Percentiles rank a stretch among this genome's conserved stretches.
These are phyloP conservation scores for Siniperca knerii DNA, from an alignment of 2,113 vertebrate genomes.

Conservation along the genomic window DNA sequence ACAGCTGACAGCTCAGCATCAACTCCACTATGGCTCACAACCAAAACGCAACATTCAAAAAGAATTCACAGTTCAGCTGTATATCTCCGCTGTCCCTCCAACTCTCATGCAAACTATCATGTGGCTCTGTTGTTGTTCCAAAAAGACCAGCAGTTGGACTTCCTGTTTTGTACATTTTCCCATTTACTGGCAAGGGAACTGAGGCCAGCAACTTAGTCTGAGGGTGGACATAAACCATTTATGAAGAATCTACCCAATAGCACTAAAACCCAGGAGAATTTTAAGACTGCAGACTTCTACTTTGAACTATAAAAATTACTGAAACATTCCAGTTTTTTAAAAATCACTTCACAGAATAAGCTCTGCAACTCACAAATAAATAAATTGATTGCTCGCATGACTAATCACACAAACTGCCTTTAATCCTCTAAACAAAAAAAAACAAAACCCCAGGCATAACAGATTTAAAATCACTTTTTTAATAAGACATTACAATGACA, in stretches of 20 bases:
- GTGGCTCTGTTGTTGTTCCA: slow-evolving; percentile 60
- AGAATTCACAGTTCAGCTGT: slow-evolving; percentile 60
- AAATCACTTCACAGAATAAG: background rate
- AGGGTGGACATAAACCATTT: slow-evolving; percentile 36
- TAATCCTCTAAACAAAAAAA: slow-evolving; percentile 49
- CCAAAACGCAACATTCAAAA: slow-evolving; percentile 41
- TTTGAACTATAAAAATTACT: slow-evolving; percentile 8
- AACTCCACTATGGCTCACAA: slow-evolving; percentile 35
- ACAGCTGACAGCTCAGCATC: slow-evolving; percentile 53
- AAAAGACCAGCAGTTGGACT: slow-evolving; percentile 66
- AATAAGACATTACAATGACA: slow-evolving; percentile 89
- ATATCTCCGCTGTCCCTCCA: slow-evolving; percentile 22
- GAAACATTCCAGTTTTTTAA: background rate
- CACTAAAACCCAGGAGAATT: slow-evolving; percentile 18
- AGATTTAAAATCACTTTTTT: slow-evolving; percentile 87
- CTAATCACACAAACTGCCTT: background rate
- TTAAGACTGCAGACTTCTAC: slow-evolving; percentile 1
- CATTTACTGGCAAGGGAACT: slow-evolving; percentile 45
- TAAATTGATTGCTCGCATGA: background rate
- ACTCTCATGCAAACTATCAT: slow-evolving; percentile 50
- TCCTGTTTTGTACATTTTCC: slow-evolving; percentile 77
- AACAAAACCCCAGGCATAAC: slow-evolving; percentile 59
- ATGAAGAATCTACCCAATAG: slow-evolving; percentile 24
- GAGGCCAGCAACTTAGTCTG: slow-evolving; percentile 30
- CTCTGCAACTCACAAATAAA: background rate